These are phyloP conservation scores for Polypedilum pembai DNA, from an alignment of 1,140 invertebrate genomes.

Conservation along the genomic window DNA sequence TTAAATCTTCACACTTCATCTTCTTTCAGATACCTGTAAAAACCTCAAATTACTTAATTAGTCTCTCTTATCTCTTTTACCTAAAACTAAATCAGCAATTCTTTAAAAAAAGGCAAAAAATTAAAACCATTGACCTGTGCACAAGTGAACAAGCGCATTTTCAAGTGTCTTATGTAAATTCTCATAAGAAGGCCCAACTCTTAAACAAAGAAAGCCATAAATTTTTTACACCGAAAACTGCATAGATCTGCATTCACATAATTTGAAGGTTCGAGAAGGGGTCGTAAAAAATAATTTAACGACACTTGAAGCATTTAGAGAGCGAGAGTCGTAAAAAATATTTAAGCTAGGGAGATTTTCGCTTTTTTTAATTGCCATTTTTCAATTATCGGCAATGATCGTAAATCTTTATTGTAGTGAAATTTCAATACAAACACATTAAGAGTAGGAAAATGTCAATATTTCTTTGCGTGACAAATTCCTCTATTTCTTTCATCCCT, in stretches of 20 bases:
- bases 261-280: constrained; percentile 2
- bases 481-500: background rate
- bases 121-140: background rate
- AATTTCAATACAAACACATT: too few species aligned
- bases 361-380: too few species aligned
- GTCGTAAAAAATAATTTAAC: constrained; percentile 18
- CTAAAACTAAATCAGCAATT: background rate
- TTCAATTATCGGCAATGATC: too few species aligned
- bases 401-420: too few species aligned
- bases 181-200: background rate
- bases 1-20: background rate
- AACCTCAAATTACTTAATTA: background rate
- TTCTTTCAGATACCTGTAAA: background rate
- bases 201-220: background rate
- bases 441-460: background rate
- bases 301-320: background rate
- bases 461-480: constrained; percentile 17
- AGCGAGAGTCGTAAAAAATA: too few species aligned
- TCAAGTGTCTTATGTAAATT: constrained; percentile 5
- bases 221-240: background rate
- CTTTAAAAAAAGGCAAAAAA: background rate
- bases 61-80: background rate
- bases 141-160: background rate
- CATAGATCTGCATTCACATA: constrained; percentile 15
- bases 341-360: too few species aligned